Conservation (phyloP, 2,797 vertebrate species). For the Melanotaenia pygmaea region DNA sequence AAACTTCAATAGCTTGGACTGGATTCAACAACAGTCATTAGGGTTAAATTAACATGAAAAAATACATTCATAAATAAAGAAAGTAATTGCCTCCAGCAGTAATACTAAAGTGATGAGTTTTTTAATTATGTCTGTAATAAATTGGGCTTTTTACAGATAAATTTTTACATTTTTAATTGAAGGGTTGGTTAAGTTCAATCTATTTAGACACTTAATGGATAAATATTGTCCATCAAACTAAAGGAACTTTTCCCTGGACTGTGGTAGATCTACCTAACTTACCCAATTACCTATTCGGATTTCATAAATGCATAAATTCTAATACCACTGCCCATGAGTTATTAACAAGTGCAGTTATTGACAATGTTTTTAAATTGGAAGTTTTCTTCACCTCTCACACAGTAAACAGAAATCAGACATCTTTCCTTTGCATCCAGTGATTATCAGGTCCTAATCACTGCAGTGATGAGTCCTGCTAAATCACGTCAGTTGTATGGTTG, state of each 20-base stretch:
- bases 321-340: conserved; percentile 28
- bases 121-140: not conserved
- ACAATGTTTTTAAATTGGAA: conserved; percentile 38
- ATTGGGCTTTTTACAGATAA: not conserved
- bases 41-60: not conserved
- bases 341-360: conserved; percentile 41
- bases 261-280: not conserved
- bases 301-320: conserved; percentile 23
- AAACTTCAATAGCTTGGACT: too few relatives aligned
- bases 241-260: not conserved
- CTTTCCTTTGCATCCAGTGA: conserved; percentile 4
- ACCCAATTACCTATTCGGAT: not conserved
- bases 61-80: not conserved
- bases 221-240: not conserved
- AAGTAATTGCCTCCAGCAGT: not conserved
- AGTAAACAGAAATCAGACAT: conserved; percentile 21
- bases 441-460: conserved; percentile 7
- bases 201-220: not conserved
- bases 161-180: not conserved
- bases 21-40: not conserved
- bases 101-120: not conserved
- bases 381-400: not conserved
- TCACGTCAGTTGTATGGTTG: conserved; percentile 3
- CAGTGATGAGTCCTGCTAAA: too few relatives aligned
- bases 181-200: not conserved